Conservation (phyloP, 2,888 invertebrate genomes). For the Acrocyrtus sp. region DNA sequence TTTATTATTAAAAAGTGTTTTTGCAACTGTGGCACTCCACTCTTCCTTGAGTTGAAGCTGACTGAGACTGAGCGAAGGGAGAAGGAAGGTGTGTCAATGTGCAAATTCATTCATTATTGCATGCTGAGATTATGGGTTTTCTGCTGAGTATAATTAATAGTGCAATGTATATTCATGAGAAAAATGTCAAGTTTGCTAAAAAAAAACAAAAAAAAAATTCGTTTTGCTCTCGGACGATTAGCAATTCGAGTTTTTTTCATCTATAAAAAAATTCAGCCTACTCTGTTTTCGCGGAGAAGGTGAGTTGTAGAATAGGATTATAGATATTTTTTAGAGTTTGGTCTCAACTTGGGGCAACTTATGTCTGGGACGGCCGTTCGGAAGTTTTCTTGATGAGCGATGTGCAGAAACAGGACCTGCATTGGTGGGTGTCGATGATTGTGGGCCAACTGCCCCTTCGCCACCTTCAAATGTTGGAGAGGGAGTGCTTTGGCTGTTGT, state of each 20-base stretch:
- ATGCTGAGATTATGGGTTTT: conserved; percentile 41
- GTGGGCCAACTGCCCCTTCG: conserved; percentile 9
- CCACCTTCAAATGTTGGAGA: conserved; percentile 8
- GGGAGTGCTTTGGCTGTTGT: conserved; percentile 2
- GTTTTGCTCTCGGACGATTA: conserved; percentile 2
- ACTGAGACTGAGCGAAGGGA: too few relatives aligned
- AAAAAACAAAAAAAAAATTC: background rate
- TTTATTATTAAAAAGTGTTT: too few relatives aligned
- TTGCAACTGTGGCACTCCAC: too few relatives aligned
- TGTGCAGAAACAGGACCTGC: conserved; percentile 16
- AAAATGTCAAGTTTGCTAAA: background rate
- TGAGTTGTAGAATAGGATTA: background rate
- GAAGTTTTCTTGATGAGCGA: conserved; percentile 34
- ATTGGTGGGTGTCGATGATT: background rate
- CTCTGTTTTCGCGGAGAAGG: background rate
- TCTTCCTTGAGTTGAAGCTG: too few relatives aligned
- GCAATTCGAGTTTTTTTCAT: too few relatives aligned
- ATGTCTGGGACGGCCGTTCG: conserved; percentile 44
- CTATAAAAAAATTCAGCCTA: background rate
- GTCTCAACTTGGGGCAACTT: conserved; percentile 62
- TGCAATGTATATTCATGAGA: conserved; percentile 46
- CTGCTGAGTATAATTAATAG: conserved; percentile 44
- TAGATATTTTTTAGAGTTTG: conserved; percentile 57
- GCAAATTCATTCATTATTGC: conserved; percentile 1
- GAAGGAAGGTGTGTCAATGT: conserved; percentile 13